phyloP scores from a whole-genome alignment of 2,113 vertebrate species.

The Notothenia coriiceps region DNA sequence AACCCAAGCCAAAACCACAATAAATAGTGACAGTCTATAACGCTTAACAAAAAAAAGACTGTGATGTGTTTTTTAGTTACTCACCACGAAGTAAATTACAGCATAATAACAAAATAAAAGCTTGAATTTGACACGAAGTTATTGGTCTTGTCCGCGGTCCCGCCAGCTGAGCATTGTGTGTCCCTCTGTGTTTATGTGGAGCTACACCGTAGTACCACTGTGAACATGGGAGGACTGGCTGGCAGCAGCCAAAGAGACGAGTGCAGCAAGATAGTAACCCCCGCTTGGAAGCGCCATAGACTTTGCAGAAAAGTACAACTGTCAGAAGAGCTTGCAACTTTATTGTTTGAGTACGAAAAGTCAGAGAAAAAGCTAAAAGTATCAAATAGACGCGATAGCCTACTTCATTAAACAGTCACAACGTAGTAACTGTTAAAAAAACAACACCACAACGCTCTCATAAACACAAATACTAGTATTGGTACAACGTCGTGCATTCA shows the following conservation, averaged over 20 bases:
- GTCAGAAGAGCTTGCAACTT: not conserved
- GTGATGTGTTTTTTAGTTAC: slow-evolving; percentile 30
- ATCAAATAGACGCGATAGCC: rapidly evolving
- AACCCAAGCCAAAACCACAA: not conserved
- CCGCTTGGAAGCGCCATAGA: rapidly evolving
- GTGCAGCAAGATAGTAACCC: slow-evolving; percentile 41
- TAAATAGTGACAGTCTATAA: not conserved
- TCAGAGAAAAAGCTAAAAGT: too few relatives aligned
- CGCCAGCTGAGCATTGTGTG: slow-evolving; percentile 65
- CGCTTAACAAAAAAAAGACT: not conserved
- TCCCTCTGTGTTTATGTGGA: slow-evolving; percentile 51
- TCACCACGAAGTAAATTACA: slow-evolving; percentile 61
- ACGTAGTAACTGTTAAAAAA: not conserved
- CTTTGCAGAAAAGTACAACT: slow-evolving; percentile 3
- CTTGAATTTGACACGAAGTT: slow-evolving; percentile 38
- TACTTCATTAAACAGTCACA: not conserved
- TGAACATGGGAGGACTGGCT: slow-evolving; percentile 59
- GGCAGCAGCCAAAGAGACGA: slow-evolving; percentile 52
- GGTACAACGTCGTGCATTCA: not conserved
- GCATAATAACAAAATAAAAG: slow-evolving; percentile 40
- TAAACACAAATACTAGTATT: not conserved
- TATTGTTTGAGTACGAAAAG: not conserved
- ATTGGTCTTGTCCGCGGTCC: slow-evolving; percentile 11
- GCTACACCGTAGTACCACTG: slow-evolving; percentile 64
- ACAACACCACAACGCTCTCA: not conserved